phyloP scores from a whole-genome alignment of 2,888 invertebrate species.

The Neria commutata region DNA sequence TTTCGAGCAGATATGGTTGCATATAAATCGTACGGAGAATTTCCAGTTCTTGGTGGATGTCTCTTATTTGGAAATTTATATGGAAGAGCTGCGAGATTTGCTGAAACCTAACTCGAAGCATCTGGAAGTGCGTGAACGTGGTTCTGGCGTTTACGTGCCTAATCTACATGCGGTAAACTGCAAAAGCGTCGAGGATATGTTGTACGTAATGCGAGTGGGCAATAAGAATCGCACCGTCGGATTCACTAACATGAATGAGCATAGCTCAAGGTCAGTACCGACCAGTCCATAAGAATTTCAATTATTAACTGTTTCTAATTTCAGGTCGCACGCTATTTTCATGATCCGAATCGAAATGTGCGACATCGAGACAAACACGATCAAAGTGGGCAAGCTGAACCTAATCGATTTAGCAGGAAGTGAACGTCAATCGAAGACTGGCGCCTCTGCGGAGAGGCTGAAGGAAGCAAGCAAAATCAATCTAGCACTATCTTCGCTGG shows the following conservation, averaged over 20 bases:
- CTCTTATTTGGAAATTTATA: conserved; percentile 96
- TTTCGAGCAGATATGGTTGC: conserved; percentile 96
- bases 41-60: conserved; percentile 95
- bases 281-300: not conserved
- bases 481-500: conserved; percentile 93
- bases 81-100: conserved; percentile 85
- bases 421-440: conserved; percentile 96
- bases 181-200: conserved; percentile 92
- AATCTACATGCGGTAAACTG: conserved; percentile 94
- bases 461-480: conserved; percentile 98
- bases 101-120: conserved; percentile 67
- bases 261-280: conserved; percentile 72
- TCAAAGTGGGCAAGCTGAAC: conserved; percentile 91
- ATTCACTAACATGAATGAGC: conserved; percentile 97
- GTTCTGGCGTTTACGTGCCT: conserved; percentile 90
- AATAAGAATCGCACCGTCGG: conserved; percentile 95
- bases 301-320: not conserved
- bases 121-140: conserved; percentile 71
- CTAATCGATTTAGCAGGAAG: conserved; percentile 98
- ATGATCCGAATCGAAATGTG: conserved; percentile 97
- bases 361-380: conserved; percentile 67
- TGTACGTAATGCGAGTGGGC: conserved; percentile 90
- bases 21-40: conserved; percentile 88
- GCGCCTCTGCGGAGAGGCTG: conserved; percentile 89
- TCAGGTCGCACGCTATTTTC: conserved; percentile 95